phyloP scores from a whole-genome alignment of 2,888 invertebrate species.

The Danaus chrysippus region DNA sequence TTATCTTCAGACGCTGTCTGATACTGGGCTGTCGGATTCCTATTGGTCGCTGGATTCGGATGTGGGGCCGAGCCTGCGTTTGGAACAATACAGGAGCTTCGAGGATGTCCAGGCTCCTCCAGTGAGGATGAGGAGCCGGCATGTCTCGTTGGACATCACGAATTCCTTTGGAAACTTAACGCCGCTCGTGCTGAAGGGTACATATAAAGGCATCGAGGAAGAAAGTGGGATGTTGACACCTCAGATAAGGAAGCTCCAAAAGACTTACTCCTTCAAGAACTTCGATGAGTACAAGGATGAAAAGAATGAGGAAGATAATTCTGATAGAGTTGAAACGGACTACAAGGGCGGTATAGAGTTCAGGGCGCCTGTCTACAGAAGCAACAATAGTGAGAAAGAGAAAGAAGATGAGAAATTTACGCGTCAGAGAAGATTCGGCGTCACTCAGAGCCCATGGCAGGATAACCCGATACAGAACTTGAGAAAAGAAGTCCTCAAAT shows the following conservation, averaged over 20 bases:
- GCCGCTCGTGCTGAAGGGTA: constrained; percentile 53
- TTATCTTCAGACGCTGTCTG: constrained; percentile 51
- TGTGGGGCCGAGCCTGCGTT: constrained; percentile 31
- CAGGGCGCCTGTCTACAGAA: constrained; percentile 40
- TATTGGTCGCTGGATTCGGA: constrained; percentile 57
- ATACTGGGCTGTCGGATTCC: constrained; percentile 45
- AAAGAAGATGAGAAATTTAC: constrained; percentile 33
- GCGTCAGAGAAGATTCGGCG: constrained; percentile 48
- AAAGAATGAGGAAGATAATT: constrained; percentile 38
- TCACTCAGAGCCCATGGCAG: constrained; percentile 43
- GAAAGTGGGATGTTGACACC: constrained; percentile 48
- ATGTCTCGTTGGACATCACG: constrained; percentile 56
- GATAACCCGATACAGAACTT: constrained; percentile 46
- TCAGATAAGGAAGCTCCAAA: constrained; percentile 57
- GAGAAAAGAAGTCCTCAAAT: constrained; percentile 55
- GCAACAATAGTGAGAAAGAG: constrained; percentile 42
- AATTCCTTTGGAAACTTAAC: constrained; percentile 44
- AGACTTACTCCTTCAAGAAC: constrained; percentile 51
- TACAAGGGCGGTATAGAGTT: constrained; percentile 3
- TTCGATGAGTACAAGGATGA: constrained; percentile 41
- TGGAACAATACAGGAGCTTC: constrained; percentile 56
- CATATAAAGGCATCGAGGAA: constrained; percentile 54
- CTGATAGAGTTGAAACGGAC: constrained; percentile 16
- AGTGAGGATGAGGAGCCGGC: constrained; percentile 59
- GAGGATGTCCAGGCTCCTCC: constrained; percentile 71